These are phyloP conservation scores for Anoplolepis gracilipes DNA, from an alignment of 1,140 invertebrate species.

Conservation along the genomic window DNA sequence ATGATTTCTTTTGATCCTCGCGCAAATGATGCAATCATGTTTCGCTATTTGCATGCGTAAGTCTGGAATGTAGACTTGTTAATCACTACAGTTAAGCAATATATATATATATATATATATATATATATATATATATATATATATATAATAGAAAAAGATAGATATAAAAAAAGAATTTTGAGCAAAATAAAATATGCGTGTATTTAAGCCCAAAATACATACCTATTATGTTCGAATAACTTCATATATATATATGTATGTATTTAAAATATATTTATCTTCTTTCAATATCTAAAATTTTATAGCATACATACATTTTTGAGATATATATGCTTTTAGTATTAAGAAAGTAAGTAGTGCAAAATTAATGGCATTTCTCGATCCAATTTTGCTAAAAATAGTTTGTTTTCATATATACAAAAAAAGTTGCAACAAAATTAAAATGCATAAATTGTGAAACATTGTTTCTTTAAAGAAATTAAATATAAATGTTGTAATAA, in stretches of 20 bases:
- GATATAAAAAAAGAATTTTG: no score
- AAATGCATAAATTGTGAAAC: neutral
- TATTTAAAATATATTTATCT: no score
- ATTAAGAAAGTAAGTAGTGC: neutral
- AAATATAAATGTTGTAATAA: neutral
- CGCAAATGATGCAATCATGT: neutral
- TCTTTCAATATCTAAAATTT: no score
- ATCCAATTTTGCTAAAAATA: neutral
- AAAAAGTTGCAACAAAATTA: neutral
- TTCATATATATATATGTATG: no score
- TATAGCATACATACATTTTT: no score
- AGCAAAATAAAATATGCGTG: no score
- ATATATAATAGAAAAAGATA: no score
- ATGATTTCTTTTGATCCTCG: slow-evolving; percentile 1
- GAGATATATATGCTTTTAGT: neutral
- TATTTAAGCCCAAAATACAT: no score
- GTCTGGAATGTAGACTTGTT: slow-evolving; percentile 16
- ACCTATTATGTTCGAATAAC: no score
- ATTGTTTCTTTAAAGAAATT: neutral
- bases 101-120: neutral
- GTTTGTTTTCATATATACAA: neutral
- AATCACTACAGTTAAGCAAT: neutral
- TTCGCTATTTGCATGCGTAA: slow-evolving; percentile 10
- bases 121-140: neutral
- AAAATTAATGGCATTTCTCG: neutral